These are phyloP conservation scores for Dinomys branickii DNA, from an alignment of 2,113 vertebrate species.

Conservation along the genomic window DNA sequence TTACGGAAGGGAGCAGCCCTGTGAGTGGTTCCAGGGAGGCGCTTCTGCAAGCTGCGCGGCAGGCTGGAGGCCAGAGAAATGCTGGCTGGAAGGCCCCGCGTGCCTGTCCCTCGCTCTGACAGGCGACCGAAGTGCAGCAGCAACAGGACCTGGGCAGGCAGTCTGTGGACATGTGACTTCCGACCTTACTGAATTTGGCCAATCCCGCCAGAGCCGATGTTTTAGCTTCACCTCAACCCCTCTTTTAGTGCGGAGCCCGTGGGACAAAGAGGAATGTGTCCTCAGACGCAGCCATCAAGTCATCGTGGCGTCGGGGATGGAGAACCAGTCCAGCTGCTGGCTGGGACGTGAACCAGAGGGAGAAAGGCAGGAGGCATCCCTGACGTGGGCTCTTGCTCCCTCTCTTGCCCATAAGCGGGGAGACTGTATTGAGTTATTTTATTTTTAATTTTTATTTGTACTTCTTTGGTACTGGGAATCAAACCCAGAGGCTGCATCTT, in stretches of 20 bases:
- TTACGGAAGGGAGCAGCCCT: neutral
- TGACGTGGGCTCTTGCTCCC: neutral
- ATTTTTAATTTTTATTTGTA: neutral
- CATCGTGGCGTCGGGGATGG: neutral
- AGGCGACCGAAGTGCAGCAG: too few species aligned
- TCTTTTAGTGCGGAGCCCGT: neutral
- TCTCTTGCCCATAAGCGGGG: neutral
- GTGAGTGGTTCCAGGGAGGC: neutral
- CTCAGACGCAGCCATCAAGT: neutral
- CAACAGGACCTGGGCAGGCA: neutral
- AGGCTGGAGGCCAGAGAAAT: neutral
- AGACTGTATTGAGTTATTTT: neutral
- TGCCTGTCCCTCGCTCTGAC: neutral
- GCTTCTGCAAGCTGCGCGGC: neutral
- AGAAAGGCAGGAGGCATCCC: neutral
- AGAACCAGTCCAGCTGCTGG: neutral
- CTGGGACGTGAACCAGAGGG: neutral
- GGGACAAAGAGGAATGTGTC: neutral
- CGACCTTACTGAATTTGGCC: neutral
- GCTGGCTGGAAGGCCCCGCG: fast-evolving
- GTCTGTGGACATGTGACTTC: neutral
- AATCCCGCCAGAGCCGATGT: neutral
- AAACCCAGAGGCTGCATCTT: neutral
- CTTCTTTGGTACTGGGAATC: neutral
- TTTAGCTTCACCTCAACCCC: neutral